Conservation (phyloP, 2,113 vertebrate genomes). For the Syngnathoides biaculeatus region DNA sequence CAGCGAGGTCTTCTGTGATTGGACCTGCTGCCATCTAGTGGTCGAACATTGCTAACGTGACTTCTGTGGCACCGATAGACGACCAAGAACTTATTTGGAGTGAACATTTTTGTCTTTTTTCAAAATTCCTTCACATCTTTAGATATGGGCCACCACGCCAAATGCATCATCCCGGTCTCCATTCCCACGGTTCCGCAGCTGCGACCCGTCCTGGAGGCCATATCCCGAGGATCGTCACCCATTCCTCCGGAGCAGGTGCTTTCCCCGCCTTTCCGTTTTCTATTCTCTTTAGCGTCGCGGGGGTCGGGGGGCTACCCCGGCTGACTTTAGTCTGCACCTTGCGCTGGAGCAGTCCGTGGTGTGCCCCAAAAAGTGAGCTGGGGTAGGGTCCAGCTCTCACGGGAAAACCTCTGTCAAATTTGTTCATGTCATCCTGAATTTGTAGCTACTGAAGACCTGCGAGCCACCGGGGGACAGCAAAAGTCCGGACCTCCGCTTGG, state of each 20-base stretch:
- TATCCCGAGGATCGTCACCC: slow-evolving; percentile 82
- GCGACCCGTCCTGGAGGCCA: slow-evolving; percentile 78
- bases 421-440: slow-evolving; percentile 12
- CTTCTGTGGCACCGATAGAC: too few species aligned
- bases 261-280: not conserved
- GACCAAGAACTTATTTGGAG: too few species aligned
- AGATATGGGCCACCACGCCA: slow-evolving; percentile 82
- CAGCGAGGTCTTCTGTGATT: not conserved
- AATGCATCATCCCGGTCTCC: slow-evolving; percentile 77
- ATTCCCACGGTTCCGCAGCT: slow-evolving; percentile 90
- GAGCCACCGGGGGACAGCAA: slow-evolving; percentile 50
- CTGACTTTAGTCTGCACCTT: not conserved
- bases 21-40: too few species aligned
- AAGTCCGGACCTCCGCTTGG: slow-evolving; percentile 31
- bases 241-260: slow-evolving; percentile 84
- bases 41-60: too few species aligned
- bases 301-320: not conserved
- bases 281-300: not conserved
- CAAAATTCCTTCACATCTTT: slow-evolving; percentile 12
- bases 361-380: too few species aligned
- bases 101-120: not conserved
- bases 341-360: too few species aligned
- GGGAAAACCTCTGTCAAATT: too few species aligned
- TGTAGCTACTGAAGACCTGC: slow-evolving; percentile 53
- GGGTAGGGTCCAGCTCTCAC: too few species aligned